Conservation (phyloP, 2,113 vertebrate genomes). For the Barbus barbus region DNA sequence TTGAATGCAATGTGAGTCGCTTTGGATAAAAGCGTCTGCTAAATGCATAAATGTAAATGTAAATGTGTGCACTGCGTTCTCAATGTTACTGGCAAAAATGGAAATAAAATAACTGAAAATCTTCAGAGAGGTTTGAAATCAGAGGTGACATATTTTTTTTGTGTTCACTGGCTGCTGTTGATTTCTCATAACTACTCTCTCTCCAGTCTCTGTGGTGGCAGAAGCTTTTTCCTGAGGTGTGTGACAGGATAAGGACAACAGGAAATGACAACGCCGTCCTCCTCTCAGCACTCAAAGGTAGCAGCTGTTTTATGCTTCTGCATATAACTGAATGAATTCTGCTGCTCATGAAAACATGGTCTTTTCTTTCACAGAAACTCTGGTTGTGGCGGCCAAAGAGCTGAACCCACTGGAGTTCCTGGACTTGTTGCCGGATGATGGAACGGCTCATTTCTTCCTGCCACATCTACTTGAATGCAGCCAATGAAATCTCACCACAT, state of each 20-base stretch:
- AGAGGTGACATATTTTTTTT: too few relatives aligned
- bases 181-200: not conserved
- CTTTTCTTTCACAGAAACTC: conserved; percentile 80
- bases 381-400: conserved; percentile 81
- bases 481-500: conserved; percentile 68
- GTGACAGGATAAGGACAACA: conserved; percentile 71
- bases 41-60: too few relatives aligned
- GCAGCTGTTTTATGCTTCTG: not conserved
- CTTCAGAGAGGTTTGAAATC: too few relatives aligned
- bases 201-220: conserved; percentile 90
- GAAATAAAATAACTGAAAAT: not conserved
- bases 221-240: conserved; percentile 92
- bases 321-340: not conserved
- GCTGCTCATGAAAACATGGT: not conserved
- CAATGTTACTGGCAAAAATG: too few relatives aligned
- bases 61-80: too few relatives aligned
- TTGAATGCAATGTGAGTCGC: too few relatives aligned
- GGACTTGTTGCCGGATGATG: conserved; percentile 88
- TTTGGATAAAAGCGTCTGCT: too few relatives aligned
- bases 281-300: conserved; percentile 87
- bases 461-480: conserved; percentile 88
- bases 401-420: conserved; percentile 86
- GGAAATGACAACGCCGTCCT: conserved; percentile 71
- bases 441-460: conserved; percentile 87
- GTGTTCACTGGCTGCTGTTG: too few relatives aligned